phyloP scores from a whole-genome alignment of 2,113 vertebrate genomes.

The Bucco capensis region DNA sequence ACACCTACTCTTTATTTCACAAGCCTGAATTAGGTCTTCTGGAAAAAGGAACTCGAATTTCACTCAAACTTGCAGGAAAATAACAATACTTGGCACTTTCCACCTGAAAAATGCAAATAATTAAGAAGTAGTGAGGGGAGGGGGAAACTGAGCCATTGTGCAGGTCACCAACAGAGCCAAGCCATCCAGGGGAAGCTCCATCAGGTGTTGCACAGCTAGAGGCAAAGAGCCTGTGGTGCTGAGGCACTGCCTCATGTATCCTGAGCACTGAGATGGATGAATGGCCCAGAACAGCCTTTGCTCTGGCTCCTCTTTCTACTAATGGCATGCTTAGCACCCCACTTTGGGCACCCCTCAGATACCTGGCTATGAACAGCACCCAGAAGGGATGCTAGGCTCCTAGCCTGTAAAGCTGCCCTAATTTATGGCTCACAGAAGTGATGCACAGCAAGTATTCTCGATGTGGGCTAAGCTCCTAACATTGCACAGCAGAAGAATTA shows the following conservation, averaged over 20 bases:
- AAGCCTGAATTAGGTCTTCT: background rate
- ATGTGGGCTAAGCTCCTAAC: background rate
- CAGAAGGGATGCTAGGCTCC: background rate
- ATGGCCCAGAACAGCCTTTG: fast-evolving
- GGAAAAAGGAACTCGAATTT: background rate
- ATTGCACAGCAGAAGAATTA: background rate
- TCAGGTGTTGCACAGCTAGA: background rate
- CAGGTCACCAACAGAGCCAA: background rate
- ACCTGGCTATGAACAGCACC: background rate
- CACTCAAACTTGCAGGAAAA: background rate
- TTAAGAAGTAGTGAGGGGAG: background rate
- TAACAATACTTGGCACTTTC: background rate
- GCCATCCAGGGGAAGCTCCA: background rate
- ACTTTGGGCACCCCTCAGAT: fast-evolving
- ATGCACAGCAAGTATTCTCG: background rate
- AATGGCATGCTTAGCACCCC: background rate
- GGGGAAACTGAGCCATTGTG: fast-evolving
- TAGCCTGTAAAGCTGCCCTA: background rate
- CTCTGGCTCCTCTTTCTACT: background rate
- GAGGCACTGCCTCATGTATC: background rate
- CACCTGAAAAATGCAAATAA: background rate
- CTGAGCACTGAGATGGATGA: background rate
- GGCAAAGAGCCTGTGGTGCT: background rate
- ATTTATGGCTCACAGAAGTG: background rate
- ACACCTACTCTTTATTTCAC: background rate